A percentile compares a stretch with the other conserved stretches of the same genome.
Evolutionary conservation across 2,797 vertebrate species (phyloP).

Genomic region (Enteromius thamalakanensis): DNA sequence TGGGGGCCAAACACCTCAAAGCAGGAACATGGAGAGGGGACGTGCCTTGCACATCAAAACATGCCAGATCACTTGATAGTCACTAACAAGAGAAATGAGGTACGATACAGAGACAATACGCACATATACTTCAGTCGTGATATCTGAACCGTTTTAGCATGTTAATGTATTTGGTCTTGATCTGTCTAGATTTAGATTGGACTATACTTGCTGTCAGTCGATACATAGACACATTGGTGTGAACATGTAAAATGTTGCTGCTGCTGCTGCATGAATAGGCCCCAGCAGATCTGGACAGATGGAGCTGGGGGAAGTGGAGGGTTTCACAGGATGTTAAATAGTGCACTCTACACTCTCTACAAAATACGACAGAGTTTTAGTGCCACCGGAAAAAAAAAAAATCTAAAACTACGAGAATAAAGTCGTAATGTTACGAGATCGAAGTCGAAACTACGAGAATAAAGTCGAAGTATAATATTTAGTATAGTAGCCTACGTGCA

Average conservation of each 20-base stretch:
- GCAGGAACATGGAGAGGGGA: slow-evolving; percentile 1
- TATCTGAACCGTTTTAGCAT: not conserved
- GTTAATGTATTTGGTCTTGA: not conserved
- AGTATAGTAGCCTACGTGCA: too few relatives aligned
- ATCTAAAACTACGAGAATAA: too few relatives aligned
- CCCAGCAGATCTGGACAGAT: not conserved
- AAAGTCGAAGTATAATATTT: too few relatives aligned
- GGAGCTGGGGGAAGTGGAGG: not conserved
- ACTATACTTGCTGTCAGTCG: not conserved
- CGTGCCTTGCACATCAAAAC: slow-evolving; percentile 39
- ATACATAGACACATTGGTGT: not conserved
- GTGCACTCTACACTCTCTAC: too few relatives aligned
- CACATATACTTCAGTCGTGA: not conserved
- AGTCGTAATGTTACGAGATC: too few relatives aligned
- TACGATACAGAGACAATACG: slow-evolving; percentile 4
- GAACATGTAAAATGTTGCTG: not conserved
- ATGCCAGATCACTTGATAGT: not conserved
- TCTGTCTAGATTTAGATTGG: not conserved
- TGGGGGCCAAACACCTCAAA: slow-evolving; percentile 23
- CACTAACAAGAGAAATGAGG: not conserved
- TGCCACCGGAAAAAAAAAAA: too few relatives aligned
- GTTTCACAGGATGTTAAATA: not conserved
- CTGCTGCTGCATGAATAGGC: not conserved
- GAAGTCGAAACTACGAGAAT: too few relatives aligned
- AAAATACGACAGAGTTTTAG: too few relatives aligned